These are phyloP conservation scores for Pangasianodon gigas DNA, from an alignment of 2,113 vertebrate species.

Conservation along the genomic window DNA sequence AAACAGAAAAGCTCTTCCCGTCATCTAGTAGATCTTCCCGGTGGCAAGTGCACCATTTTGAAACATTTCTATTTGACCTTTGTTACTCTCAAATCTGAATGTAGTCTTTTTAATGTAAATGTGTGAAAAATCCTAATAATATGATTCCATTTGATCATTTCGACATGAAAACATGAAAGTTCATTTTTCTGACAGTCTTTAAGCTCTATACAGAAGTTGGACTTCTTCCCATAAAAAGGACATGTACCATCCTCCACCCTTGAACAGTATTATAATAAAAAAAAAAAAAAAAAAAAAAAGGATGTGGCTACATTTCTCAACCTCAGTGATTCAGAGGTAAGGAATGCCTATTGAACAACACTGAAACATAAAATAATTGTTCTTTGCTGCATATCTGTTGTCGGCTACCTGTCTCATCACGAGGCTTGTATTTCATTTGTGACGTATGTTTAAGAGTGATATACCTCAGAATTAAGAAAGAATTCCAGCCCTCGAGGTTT, in stretches of 20 bases:
- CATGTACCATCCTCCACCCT: neutral
- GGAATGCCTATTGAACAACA: neutral
- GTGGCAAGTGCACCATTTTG: neutral
- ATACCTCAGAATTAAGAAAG: slow-evolving; percentile 75
- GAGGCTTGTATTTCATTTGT: too few species aligned
- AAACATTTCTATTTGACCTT: neutral
- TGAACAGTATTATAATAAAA: neutral
- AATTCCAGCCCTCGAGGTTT: slow-evolving; percentile 70
- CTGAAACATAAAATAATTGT: neutral
- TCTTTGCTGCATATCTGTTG: neutral
- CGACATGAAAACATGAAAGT: neutral
- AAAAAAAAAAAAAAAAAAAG: neutral
- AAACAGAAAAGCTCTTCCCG: neutral
- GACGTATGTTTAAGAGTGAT: slow-evolving; percentile 9
- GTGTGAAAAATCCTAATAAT: neutral
- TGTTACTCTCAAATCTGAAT: neutral
- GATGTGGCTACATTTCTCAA: neutral
- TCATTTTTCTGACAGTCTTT: neutral
- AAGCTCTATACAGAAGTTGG: neutral
- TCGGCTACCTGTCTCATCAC: neutral
- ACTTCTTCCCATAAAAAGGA: neutral
- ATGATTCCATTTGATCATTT: neutral
- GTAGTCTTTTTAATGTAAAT: neutral
- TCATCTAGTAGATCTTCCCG: neutral
- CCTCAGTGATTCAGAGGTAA: neutral